phyloP scores from a whole-genome alignment of 2,797 vertebrate genomes.

The Halcyon smyrnensis region DNA sequence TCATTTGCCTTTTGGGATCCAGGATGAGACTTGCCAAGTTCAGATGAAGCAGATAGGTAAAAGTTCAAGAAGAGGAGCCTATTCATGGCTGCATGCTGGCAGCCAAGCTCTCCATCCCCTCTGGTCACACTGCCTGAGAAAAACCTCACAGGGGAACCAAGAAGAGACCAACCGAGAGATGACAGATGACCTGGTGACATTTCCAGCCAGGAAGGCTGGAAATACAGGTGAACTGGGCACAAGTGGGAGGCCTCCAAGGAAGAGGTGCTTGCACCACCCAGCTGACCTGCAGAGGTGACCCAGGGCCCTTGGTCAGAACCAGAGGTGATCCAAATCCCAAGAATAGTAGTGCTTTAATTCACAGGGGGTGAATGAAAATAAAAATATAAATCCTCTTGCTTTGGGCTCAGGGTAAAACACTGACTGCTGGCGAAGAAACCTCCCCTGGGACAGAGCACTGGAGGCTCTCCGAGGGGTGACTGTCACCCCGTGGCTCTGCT shows the following conservation, averaged over 20 bases:
- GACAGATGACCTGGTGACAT: neutral
- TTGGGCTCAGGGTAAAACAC: neutral
- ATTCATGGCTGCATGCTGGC: no score
- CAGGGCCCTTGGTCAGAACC: neutral
- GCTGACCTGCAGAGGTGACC: neutral
- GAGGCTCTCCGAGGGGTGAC: neutral
- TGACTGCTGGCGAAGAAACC: neutral
- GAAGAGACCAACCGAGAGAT: neutral
- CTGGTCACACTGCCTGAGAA: neutral
- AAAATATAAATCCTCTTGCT: slow-evolving; percentile 29
- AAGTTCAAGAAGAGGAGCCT: no score
- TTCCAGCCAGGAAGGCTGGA: neutral
- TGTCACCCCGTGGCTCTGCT: neutral
- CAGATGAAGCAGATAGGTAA: no score
- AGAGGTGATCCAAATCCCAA: neutral
- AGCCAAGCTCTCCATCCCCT: fast-evolving
- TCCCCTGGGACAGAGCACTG: neutral
- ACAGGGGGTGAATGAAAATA: neutral
- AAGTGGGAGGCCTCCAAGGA: neutral
- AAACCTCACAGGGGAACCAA: neutral
- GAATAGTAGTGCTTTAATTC: slow-evolving; percentile 37
- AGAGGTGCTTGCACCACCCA: neutral
- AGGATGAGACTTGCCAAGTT: no score
- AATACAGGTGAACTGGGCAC: neutral
- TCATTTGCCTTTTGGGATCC: no score